phyloP scores from a whole-genome alignment of 2,113 vertebrate genomes.

The Rhodinocichla rosea region DNA sequence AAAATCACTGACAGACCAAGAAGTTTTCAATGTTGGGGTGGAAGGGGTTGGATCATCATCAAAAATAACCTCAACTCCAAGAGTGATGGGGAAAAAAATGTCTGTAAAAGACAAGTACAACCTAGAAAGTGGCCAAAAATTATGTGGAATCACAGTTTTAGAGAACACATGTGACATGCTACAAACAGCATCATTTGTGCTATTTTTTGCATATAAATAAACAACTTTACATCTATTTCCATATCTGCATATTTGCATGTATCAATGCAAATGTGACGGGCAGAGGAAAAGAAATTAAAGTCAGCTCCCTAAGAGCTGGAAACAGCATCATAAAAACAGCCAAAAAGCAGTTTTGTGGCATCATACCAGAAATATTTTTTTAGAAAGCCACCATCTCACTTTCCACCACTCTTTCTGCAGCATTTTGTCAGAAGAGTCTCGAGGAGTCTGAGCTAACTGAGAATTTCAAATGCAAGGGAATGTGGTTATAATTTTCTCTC shows the following conservation, averaged over 20 bases:
- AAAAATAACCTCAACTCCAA: not conserved
- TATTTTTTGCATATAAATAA: not conserved
- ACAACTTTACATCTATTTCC: not conserved
- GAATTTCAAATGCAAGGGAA: not conserved
- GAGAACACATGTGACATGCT: rapidly evolving
- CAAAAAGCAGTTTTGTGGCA: not conserved
- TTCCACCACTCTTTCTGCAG: not conserved
- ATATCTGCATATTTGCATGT: not conserved
- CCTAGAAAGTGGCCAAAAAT: not conserved
- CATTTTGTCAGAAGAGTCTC: not conserved
- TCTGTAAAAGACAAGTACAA: not conserved
- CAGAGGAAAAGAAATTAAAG: not conserved
- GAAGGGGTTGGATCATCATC: not conserved
- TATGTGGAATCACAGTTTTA: not conserved
- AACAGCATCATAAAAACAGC: not conserved
- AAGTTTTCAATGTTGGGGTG: not conserved
- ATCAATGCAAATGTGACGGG: not conserved
- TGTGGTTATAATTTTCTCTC: not conserved
- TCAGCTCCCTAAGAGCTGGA: not conserved
- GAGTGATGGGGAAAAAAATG: not conserved
- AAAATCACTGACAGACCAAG: not conserved
- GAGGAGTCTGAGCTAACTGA: not conserved
- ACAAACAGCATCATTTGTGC: not conserved
- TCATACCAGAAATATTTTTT: not conserved
- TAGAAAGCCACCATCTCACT: not conserved